These are phyloP conservation scores for Dolichotis patagonum DNA, from an alignment of 2,113 vertebrate genomes.

Conservation along the genomic window DNA sequence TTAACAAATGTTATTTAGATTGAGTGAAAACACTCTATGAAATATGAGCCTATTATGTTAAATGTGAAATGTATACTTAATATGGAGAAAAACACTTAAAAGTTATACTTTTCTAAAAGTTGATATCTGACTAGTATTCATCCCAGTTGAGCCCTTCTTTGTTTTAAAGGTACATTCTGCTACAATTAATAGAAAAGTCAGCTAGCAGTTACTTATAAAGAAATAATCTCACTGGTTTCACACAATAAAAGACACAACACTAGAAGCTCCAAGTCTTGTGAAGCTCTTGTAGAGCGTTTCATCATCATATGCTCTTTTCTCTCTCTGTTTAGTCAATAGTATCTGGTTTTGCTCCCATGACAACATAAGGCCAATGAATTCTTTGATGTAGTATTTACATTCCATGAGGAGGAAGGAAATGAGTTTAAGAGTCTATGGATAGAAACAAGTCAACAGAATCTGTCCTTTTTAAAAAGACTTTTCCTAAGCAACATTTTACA, in stretches of 20 bases:
- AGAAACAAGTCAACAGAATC: background rate
- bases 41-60: background rate
- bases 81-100: background rate
- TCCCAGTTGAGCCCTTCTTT: background rate
- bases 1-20: background rate
- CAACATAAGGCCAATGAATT: background rate
- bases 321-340: background rate
- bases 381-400: background rate
- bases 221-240: background rate
- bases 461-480: background rate
- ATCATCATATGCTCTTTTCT: background rate
- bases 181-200: background rate
- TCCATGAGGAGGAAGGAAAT: background rate
- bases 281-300: background rate
- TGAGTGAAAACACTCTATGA: background rate
- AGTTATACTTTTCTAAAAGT: background rate
- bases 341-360: background rate
- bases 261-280: background rate
- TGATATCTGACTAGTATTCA: background rate
- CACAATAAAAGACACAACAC: background rate
- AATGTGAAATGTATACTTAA: background rate
- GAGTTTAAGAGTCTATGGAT: background rate
- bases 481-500: background rate
- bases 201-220: background rate
- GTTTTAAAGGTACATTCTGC: background rate